Conservation (phyloP, 2,797 vertebrate species). For the Anabacerthia variegaticeps region DNA sequence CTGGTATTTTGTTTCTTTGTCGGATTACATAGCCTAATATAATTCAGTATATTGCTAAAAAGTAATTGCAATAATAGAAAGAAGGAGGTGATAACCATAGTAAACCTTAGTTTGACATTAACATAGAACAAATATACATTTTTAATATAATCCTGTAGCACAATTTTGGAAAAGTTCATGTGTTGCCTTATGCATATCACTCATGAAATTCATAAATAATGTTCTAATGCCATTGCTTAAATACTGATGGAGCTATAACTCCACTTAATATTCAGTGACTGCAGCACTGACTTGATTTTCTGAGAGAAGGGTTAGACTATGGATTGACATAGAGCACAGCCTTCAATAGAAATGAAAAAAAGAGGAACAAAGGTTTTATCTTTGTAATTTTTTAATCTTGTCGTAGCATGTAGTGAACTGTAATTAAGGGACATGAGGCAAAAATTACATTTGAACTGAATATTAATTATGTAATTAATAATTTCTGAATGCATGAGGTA, state of each 20-base stretch:
- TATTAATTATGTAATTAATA: neutral
- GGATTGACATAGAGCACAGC: neutral
- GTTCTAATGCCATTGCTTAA: neutral
- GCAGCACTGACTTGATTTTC: slow-evolving; percentile 4
- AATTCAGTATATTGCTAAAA: neutral
- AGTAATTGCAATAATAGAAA: neutral
- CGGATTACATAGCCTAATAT: neutral
- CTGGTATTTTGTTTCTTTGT: neutral
- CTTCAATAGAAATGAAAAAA: neutral
- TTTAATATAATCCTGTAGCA: neutral
- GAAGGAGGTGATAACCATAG: neutral
- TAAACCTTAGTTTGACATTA: neutral
- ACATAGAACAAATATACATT: neutral
- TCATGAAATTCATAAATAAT: neutral
- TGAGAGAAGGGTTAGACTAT: neutral
- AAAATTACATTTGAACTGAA: neutral
- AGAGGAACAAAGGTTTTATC: neutral
- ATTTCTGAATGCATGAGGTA: neutral
- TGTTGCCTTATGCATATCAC: neutral
- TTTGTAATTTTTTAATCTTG: neutral
- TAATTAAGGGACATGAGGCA: neutral
- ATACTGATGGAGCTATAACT: neutral
- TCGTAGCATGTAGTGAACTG: neutral
- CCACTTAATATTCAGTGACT: slow-evolving; percentile 39
- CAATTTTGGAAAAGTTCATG: neutral